Evolutionary conservation across 2,797 vertebrate species (phyloP).

Genomic region (Xenops minutus): DNA sequence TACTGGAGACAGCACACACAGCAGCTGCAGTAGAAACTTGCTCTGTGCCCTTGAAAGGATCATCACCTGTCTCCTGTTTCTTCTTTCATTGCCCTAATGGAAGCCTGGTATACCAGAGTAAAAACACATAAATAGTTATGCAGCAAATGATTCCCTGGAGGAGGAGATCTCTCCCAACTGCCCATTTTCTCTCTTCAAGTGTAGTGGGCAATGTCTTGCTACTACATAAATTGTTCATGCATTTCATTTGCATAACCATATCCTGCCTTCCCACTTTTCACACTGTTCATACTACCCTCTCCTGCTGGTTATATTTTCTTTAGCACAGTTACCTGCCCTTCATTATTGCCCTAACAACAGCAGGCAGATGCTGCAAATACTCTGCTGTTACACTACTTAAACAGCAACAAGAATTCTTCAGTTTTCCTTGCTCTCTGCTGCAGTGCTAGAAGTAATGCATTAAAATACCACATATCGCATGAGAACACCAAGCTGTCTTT

Average conservation of each 20-base stretch:
- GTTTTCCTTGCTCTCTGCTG: not conserved
- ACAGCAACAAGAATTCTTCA: not conserved
- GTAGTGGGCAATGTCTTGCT: not conserved
- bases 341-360: not conserved
- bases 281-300: not conserved
- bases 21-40: not conserved
- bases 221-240: not conserved
- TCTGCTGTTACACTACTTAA: not conserved
- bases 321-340: not conserved
- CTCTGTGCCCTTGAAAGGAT: not conserved
- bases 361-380: not conserved
- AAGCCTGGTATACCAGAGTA: not conserved
- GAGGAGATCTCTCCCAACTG: not conserved
- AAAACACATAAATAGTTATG: not conserved
- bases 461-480: not conserved
- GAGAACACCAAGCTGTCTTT: not conserved
- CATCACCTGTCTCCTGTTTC: not conserved
- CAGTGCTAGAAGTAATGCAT: not conserved
- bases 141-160: not conserved
- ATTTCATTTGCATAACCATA: not conserved
- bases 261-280: not conserved
- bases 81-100: not conserved
- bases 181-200: not conserved
- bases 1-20: rapidly evolving
- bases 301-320: not conserved